Evolutionary conservation across 2,888 invertebrate species (phyloP), one percentile per base, ranked within the genome.

Genomic region (Fragum fragum): DNA sequence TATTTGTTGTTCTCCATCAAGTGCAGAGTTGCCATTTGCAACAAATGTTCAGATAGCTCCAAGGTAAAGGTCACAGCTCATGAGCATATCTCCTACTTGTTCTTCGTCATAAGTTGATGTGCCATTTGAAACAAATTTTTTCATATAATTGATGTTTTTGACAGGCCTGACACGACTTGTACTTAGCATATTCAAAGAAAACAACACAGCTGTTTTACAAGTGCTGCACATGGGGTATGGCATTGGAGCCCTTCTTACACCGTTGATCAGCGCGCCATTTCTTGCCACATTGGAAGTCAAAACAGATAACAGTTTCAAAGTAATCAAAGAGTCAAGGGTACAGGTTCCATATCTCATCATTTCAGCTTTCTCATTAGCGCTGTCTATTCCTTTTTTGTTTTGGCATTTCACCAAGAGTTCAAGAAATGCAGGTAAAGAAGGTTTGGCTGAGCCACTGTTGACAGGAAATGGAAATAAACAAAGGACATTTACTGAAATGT

Each of bases 161-260:
- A 23, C 23, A 83, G 80, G 76, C 57, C 73, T 71, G 11, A 83
- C 80, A 14, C 47, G 79, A 16, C 68, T 77, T 18, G 72, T 73
- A 14, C 68, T 83, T 1, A 55, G 68, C n/a, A 66, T 83, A 36
- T 80, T 77, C 77, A 71, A 66, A 52, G 80, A 80, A 9, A 76
- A 61, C 14, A 83, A 69, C 42, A 59, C 79, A 1, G 68, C 71
- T 3, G 39, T 73, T 5, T 52, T 84, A n/a, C 81, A 81, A 23
- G 32, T 81, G 21, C 53, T 84, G 18, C 84, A 84, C 47, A 81
- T 76, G 76, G 84, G 79, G 14, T 84, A 76, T 61, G 78, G 84
- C 1, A 63, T 79, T 1, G 84, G 84, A 7, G 84, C 84, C 1
- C 68, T 84, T 3, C 61, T 81, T 1, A 81, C 68, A 26, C 84